Evolutionary conservation across 1,140 invertebrate species (phyloP).

Genomic region (Neotoxoptera formosana): DNA sequence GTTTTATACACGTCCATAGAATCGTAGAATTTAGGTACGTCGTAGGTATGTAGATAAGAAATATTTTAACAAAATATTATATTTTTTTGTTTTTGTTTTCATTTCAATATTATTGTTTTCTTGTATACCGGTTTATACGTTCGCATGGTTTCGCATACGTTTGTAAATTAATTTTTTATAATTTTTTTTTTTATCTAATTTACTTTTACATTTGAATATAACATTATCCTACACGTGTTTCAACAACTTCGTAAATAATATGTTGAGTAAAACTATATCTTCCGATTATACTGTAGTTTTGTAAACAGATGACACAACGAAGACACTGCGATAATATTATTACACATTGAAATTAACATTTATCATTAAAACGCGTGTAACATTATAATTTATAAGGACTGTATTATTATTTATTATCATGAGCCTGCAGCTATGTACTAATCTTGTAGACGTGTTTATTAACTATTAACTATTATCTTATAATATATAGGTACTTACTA

Average conservation of each 20-base stretch:
- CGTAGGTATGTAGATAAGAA: background rate
- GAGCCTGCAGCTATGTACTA: background rate
- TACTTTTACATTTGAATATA: background rate
- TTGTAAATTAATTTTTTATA: background rate
- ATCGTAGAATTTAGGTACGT: background rate
- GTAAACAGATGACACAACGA: background rate
- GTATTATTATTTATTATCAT: background rate
- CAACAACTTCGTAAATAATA: background rate
- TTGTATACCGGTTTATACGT: background rate
- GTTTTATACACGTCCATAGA: background rate
- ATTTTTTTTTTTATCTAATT: conserved; percentile 1
- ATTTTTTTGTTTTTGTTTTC: background rate
- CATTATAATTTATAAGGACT: background rate
- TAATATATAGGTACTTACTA: background rate
- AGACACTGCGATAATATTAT: background rate
- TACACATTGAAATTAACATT: background rate
- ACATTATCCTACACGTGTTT: background rate
- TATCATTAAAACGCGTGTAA: background rate
- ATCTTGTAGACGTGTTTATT: background rate
- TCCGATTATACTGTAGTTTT: background rate
- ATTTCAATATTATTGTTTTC: background rate
- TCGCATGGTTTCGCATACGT: background rate
- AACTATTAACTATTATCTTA: background rate
- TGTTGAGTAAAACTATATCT: background rate
- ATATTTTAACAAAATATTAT: conserved; percentile 1